phyloP scores from a whole-genome alignment of 2,113 vertebrate genomes.

The Colius striatus region DNA sequence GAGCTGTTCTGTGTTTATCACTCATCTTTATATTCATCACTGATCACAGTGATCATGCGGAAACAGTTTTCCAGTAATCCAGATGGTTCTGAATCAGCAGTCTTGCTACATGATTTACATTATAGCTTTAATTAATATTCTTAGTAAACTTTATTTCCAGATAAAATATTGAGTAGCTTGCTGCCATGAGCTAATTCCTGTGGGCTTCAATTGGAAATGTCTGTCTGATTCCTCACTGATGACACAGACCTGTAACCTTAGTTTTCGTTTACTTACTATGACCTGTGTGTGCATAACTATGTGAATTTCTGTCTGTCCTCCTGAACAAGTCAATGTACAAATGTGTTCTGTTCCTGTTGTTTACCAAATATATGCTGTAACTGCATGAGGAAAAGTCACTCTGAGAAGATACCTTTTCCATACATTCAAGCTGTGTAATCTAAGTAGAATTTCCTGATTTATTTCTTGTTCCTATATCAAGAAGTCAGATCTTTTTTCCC shows the following conservation, averaged over 20 bases:
- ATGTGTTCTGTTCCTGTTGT: not conserved
- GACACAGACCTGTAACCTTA: not conserved
- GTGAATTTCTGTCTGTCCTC: not conserved
- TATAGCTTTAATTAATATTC: not conserved
- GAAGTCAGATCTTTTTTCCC: not conserved
- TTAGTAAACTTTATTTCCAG: not conserved
- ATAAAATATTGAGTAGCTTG: not conserved
- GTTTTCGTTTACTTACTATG: not conserved
- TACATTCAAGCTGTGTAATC: not conserved
- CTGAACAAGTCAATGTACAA: not conserved
- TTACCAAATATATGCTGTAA: not conserved
- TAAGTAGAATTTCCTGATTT: not conserved
- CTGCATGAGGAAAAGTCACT: not conserved
- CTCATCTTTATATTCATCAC: not conserved
- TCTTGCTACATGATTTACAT: not conserved
- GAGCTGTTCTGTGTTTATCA: not conserved
- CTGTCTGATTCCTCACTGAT: not conserved
- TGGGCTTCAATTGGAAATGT: not conserved
- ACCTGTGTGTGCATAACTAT: not conserved
- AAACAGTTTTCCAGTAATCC: not conserved
- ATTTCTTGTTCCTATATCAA: not conserved
- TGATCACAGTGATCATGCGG: not conserved
- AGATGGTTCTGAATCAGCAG: not conserved
- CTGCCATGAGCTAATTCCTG: not conserved
- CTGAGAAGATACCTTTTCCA: accelerated